Conservation (phyloP, 2,797 vertebrate genomes). For the Peromyscus nudipes region DNA sequence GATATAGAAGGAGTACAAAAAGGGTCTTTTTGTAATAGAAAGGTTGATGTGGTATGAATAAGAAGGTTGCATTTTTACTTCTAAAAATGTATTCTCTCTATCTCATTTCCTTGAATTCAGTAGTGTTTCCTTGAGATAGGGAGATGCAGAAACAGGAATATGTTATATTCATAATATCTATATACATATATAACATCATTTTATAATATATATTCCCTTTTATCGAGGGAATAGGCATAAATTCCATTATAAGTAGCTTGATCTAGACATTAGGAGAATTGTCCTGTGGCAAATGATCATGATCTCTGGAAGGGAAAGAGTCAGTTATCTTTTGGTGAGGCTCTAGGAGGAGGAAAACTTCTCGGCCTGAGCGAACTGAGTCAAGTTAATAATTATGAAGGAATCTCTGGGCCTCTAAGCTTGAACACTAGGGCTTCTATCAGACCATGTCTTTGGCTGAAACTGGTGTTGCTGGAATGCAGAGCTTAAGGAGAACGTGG, state of each 20-base stretch:
- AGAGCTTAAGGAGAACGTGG: background rate
- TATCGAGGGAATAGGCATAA: background rate
- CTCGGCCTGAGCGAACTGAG: background rate
- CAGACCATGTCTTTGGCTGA: background rate
- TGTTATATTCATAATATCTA: background rate
- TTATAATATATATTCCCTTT: background rate
- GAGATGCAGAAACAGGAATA: slow-evolving; percentile 18
- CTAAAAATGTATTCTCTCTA: slow-evolving; percentile 24
- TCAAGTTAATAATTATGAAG: background rate
- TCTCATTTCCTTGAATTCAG: background rate
- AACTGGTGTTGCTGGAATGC: background rate
- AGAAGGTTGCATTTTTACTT: background rate
- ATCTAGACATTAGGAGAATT: background rate
- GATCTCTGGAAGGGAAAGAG: background rate
- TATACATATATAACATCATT: background rate
- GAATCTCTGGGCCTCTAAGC: background rate
- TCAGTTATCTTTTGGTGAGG: background rate
- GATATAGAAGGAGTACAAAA: background rate
- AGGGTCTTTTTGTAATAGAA: background rate
- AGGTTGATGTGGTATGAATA: background rate
- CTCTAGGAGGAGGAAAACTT: background rate
- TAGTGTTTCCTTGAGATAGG: background rate
- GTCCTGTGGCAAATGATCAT: background rate
- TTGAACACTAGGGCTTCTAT: background rate
- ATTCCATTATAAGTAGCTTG: background rate